Conservation (phyloP, 2,888 invertebrate genomes). For the Agrochola litura region DNA sequence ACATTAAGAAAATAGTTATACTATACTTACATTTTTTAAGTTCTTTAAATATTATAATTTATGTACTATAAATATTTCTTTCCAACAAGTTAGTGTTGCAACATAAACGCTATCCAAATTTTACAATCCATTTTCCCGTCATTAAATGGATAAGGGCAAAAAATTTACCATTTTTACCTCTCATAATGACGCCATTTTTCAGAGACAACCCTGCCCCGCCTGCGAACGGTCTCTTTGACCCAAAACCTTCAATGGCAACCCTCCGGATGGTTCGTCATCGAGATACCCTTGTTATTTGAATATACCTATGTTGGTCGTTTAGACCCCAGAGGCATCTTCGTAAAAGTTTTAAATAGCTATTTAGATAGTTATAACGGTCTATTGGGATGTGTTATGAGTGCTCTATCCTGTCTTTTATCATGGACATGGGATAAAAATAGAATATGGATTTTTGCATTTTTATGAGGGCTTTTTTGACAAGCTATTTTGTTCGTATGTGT, state of each 20-base stretch:
- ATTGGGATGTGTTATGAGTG: constrained; percentile 33
- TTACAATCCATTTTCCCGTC: constrained; percentile 35
- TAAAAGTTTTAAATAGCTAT: constrained; percentile 61
- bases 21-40: no score
- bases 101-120: background rate
- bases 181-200: constrained; percentile 62
- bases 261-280: constrained; percentile 64
- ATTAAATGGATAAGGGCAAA: constrained; percentile 52
- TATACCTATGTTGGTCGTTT: constrained; percentile 56
- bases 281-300: constrained; percentile 66
- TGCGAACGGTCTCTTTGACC: constrained; percentile 54
- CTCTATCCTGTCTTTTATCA: constrained; percentile 27
- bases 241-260: constrained; percentile 63
- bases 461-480: background rate
- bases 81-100: background rate
- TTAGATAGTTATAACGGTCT: constrained; percentile 56
- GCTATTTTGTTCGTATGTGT: background rate
- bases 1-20: no score
- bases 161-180: constrained; percentile 51
- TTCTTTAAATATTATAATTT: no score
- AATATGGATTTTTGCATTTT: background rate
- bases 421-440: background rate
- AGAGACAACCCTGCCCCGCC: constrained; percentile 49
- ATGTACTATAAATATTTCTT: background rate
- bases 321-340: constrained; percentile 40